A percentile compares a stretch with the other conserved stretches of the same genome.
phyloP scores from a whole-genome alignment of 2,113 vertebrate genomes.

The Cercocebus atys region DNA sequence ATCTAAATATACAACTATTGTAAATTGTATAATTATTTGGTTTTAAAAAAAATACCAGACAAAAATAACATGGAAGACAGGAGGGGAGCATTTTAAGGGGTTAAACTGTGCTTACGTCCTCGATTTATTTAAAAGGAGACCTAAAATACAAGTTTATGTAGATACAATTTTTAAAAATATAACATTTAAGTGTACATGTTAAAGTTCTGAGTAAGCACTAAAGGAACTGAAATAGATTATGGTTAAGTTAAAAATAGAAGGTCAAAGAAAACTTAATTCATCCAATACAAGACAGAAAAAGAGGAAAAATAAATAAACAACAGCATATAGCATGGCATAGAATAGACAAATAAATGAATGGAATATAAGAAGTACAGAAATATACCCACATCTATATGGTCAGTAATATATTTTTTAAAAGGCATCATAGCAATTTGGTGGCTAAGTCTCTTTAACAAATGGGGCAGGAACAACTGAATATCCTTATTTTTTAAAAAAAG shows the following conservation, averaged over 20 bases:
- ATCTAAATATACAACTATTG: neutral
- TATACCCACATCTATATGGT: neutral
- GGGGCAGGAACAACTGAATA: neutral
- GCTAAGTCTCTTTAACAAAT: neutral
- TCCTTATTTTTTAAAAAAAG: neutral
- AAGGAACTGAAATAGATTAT: neutral
- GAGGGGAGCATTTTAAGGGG: neutral
- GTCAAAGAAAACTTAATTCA: neutral
- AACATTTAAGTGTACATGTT: neutral
- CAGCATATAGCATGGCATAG: neutral
- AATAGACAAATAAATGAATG: neutral
- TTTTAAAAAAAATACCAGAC: slow-evolving; percentile 12
- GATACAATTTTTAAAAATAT: neutral
- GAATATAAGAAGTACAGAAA: neutral
- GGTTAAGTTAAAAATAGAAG: neutral
- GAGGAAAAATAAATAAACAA: neutral
- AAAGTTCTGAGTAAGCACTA: slow-evolving; percentile 8
- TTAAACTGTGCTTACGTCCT: neutral
- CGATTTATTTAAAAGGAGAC: neutral
- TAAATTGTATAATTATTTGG: neutral
- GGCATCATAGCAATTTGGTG: neutral
- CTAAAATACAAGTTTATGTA: neutral
- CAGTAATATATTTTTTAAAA: neutral
- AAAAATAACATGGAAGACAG: neutral
- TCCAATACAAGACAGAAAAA: neutral